Percentiles rank a stretch among this genome's conserved stretches.
Evolutionary conservation across 2,113 vertebrate genomes (phyloP).

Genomic region (Sinocyclocheilus grahami): DNA sequence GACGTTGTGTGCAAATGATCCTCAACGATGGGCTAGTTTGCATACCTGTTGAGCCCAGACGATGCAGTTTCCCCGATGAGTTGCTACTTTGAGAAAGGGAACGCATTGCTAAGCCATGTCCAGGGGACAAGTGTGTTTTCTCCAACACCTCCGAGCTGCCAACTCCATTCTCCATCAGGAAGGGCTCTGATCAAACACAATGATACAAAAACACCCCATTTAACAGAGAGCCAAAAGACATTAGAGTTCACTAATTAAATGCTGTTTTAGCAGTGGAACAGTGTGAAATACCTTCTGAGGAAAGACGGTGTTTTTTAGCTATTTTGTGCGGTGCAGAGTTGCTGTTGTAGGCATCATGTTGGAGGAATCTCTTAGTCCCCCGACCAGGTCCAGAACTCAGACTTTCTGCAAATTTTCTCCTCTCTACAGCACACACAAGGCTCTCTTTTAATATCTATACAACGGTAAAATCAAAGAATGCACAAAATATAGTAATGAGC

Average conservation of each 20-base stretch:
- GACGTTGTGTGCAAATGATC: not conserved
- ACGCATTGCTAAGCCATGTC: slow-evolving; percentile 76
- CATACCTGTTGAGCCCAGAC: slow-evolving; percentile 83
- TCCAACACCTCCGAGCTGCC: slow-evolving; percentile 80
- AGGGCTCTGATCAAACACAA: slow-evolving; percentile 78
- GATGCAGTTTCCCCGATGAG: slow-evolving; percentile 76
- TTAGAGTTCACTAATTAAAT: not conserved
- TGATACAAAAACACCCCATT: not conserved
- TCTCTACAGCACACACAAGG: slow-evolving; percentile 72
- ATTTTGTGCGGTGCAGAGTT: slow-evolving; percentile 81
- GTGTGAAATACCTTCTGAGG: slow-evolving; percentile 77
- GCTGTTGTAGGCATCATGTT: slow-evolving; percentile 76
- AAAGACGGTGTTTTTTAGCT: slow-evolving; percentile 80
- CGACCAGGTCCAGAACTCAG: slow-evolving; percentile 77
- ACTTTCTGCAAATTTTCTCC: slow-evolving; percentile 78
- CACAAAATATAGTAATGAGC: not conserved
- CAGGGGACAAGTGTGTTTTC: slow-evolving; percentile 81
- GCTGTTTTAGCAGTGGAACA: not conserved
- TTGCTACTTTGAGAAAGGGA: slow-evolving; percentile 78
- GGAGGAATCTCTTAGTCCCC: slow-evolving; percentile 81
- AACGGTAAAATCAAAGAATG: not conserved
- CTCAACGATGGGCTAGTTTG: not conserved
- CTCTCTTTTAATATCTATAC: slow-evolving; percentile 9
- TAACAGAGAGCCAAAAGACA: not conserved
- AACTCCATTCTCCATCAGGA: slow-evolving; percentile 79